These are phyloP conservation scores for Drosophila testacea DNA, from an alignment of 2,888 invertebrate species.

Conservation along the genomic window DNA sequence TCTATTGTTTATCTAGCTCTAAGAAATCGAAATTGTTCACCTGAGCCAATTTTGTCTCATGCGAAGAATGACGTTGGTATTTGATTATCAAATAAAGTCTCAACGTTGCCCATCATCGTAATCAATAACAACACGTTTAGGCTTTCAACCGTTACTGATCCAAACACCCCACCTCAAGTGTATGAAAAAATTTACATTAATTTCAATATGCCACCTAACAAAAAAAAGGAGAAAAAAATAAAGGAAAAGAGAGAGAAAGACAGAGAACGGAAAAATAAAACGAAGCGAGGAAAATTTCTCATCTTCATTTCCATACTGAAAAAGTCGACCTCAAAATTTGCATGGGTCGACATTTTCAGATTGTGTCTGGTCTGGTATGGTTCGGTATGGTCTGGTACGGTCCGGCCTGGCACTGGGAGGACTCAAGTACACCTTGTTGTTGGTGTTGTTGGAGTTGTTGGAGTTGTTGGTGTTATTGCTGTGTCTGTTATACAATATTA, in stretches of 20 bases:
- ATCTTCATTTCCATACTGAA: constrained; percentile 55
- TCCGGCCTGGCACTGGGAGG: not conserved
- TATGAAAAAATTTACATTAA: constrained; percentile 65
- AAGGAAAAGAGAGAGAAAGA: not conserved
- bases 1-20: constrained; percentile 15
- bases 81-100: constrained; percentile 54
- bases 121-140: constrained; percentile 51
- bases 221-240: constrained; percentile 7
- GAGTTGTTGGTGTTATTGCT: constrained; percentile 46
- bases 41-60: constrained; percentile 32
- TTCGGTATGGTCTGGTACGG: not conserved
- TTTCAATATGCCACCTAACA: constrained; percentile 60
- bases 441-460: constrained; percentile 30
- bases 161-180: constrained; percentile 18
- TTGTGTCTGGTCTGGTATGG: constrained; percentile 40
- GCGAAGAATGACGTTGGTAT: constrained; percentile 25
- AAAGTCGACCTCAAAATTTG: constrained; percentile 63
- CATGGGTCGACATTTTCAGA: constrained; percentile 68
- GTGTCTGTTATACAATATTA: constrained; percentile 59
- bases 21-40: constrained; percentile 35
- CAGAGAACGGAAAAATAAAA: constrained; percentile 16
- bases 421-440: constrained; percentile 20
- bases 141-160: constrained; percentile 2
- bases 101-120: constrained; percentile 26
- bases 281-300: constrained; percentile 35